Base-by-base conservation (phyloP, 2,797 vertebrate genomes). In the Emydoidea blandingii region DNA sequence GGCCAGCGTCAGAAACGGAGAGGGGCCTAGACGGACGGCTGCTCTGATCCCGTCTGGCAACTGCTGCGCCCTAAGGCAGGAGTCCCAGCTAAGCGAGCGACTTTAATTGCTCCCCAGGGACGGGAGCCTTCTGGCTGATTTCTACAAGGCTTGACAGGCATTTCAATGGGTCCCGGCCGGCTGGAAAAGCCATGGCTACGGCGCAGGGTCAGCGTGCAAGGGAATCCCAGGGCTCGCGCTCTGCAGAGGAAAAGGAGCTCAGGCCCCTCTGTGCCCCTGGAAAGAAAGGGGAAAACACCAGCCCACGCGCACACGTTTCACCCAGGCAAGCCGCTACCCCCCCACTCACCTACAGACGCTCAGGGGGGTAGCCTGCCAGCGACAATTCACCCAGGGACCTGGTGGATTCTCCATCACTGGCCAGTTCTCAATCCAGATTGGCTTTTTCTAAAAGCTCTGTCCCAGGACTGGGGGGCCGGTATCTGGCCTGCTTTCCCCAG, bases 1-100 rank as follows among this genome's bases (percentile, higher is more conserved):
- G 54, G 31, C 59, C 1, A 2, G 18, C 3, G 23, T 41, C n/a
- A 21, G 0, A 5, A 8, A 76, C 8, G 25, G 74, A 47, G 47
- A 44, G 16, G 15, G 37, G 44, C 31, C 31, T 27, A 78, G 31
- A 53, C 6, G 34, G 16, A 19, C 29, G 5, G 18, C 18, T 6
- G 21, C 15, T 78, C 76, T 49, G 27, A 47, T 27, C 44, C 68
- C 16, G 47, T 16, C 14, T 29, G 27, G 25, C 25, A 49, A 8
- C 15, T 31, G 27, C 72, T 74, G 72, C 2, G 7, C 4, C 23
- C 37, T 7, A 12, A 12, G 41, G 37, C 37, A 2, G 12, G 62
- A 34, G 31, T 47, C 74, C 41, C 12, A 8, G 44, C 41, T 31
- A 7, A 8, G 44, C 7, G 27, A 47, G 41, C 4, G 25, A 29